Evolutionary conservation across 1,140 invertebrate genomes (phyloP).

Genomic region (Drosophila malerkotliana): DNA sequence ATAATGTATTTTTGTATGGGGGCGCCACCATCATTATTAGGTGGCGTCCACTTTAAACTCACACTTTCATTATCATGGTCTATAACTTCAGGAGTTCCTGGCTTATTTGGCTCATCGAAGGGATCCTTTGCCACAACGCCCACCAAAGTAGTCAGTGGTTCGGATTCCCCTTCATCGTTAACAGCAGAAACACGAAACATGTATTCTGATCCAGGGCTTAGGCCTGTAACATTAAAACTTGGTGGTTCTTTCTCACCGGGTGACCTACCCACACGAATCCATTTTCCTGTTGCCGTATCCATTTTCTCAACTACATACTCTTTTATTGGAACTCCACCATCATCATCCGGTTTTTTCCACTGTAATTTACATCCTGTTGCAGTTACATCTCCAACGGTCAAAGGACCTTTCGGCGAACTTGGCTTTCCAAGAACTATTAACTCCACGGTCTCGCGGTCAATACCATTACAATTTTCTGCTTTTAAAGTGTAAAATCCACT

Average conservation of each 20-base stretch:
- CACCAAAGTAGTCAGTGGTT: slow-evolving; percentile 93
- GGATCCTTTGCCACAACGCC: slow-evolving; percentile 98
- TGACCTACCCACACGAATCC: slow-evolving; percentile 92
- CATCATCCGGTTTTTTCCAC: slow-evolving; percentile 96
- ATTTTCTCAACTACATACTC: slow-evolving; percentile 98
- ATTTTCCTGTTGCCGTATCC: slow-evolving; percentile 94
- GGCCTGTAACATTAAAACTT: slow-evolving; percentile 93
- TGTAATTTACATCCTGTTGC: slow-evolving; percentile 94
- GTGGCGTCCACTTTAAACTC: slow-evolving; percentile 96
- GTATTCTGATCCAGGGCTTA: slow-evolving; percentile 96
- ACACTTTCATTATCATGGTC: slow-evolving; percentile 97
- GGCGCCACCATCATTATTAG: slow-evolving; percentile 96
- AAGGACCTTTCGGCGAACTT: slow-evolving; percentile 92
- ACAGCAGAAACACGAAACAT: slow-evolving; percentile 98
- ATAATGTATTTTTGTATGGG: slow-evolving; percentile 98
- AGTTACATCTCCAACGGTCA: slow-evolving; percentile 94
- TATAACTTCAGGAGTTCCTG: slow-evolving; percentile 94
- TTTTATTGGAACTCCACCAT: slow-evolving; percentile 96
- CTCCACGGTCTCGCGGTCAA: slow-evolving; percentile 95
- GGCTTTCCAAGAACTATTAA: slow-evolving; percentile 96
- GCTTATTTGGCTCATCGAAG: slow-evolving; percentile 94
- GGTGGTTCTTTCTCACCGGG: slow-evolving; percentile 88
- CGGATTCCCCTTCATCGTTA: slow-evolving; percentile 98
- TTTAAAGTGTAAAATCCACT: slow-evolving; percentile 95
- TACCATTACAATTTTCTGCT: slow-evolving; percentile 95